Evolutionary conservation across 2,888 invertebrate genomes (phyloP), one percentile per base, ranked within the genome.

Genomic region (Dasypogon diadema): DNA sequence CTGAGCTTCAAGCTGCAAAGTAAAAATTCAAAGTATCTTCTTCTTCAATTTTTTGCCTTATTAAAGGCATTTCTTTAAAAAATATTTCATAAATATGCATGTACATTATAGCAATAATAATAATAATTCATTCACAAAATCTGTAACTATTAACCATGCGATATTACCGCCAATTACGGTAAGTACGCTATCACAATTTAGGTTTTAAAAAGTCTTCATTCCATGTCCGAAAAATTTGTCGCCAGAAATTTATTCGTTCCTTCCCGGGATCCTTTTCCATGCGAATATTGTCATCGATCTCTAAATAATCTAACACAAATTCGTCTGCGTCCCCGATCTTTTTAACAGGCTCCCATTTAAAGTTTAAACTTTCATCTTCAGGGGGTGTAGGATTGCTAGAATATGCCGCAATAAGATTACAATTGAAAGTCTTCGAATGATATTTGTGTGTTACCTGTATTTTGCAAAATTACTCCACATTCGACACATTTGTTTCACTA

Each of bases 381-480:
- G 65, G 16, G 12, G 75, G 74, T 16, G 79, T 78, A 51, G 79
- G 79, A 30, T 79, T 76, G 46, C 76, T 75, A 79, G 77, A 75
- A 77, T 30, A 30, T 8, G 54, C 2, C 26, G 22, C 2, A 46
- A n/a, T n/a, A n/a, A n/a, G n/a, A n/a, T n/a, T n/a, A n/a, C n/a
- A n/a, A n/a, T n/a, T n/a, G n/a, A n/a, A n/a, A n/a, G n/a, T n/a
- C n/a, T n/a, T n/a, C n/a, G n/a, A n/a, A n/a, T n/a, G n/a, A n/a
- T n/a, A n/a, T n/a, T n/a, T n/a, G n/a, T n/a, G n/a, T n/a, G n/a
- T n/a, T n/a, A n/a, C n/a, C n/a, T n/a, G 80, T 83, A 83, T 81
- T 88, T 89, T 0, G 91, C 91, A 82, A 92, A 92, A 80, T 91
- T 90, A 0, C 90, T 88, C 91, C 91, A 91, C 84, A 91, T 83